phyloP scores from a whole-genome alignment of 1,140 invertebrate species.

The Holotrichia oblita region DNA sequence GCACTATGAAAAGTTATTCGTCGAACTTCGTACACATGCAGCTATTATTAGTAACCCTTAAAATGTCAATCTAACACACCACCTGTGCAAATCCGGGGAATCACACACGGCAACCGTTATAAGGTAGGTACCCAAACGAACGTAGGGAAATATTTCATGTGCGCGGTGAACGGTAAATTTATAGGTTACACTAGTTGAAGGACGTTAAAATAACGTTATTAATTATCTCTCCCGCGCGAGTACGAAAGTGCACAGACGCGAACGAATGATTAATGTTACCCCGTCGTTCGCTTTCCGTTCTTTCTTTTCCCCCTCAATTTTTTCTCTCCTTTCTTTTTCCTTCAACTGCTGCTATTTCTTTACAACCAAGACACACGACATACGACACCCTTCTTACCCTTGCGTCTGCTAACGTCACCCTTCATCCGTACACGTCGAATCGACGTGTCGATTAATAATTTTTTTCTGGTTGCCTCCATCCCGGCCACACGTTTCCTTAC shows the following conservation, averaged over 20 bases:
- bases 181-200: not conserved
- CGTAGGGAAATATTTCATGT: not conserved
- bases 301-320: not conserved
- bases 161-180: constrained; percentile 1
- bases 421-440: not conserved
- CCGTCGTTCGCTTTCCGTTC: not conserved
- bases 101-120: not conserved
- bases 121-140: not conserved
- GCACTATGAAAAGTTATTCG: no score
- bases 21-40: no score
- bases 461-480: not conserved
- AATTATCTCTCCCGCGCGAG: not conserved
- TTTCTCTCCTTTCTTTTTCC: no score
- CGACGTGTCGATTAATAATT: not conserved
- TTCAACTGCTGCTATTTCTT: no score
- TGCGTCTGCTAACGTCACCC: not conserved
- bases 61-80: not conserved
- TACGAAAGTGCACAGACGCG: not conserved
- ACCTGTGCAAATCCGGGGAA: not conserved
- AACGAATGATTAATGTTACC: constrained; percentile 1
- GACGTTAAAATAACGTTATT: constrained; percentile 16
- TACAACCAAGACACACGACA: not conserved
- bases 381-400: not conserved
- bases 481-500: not conserved
- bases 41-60: not conserved